phyloP scores from a whole-genome alignment of 2,888 invertebrate genomes.

The Lasioglossum pauxillum region DNA sequence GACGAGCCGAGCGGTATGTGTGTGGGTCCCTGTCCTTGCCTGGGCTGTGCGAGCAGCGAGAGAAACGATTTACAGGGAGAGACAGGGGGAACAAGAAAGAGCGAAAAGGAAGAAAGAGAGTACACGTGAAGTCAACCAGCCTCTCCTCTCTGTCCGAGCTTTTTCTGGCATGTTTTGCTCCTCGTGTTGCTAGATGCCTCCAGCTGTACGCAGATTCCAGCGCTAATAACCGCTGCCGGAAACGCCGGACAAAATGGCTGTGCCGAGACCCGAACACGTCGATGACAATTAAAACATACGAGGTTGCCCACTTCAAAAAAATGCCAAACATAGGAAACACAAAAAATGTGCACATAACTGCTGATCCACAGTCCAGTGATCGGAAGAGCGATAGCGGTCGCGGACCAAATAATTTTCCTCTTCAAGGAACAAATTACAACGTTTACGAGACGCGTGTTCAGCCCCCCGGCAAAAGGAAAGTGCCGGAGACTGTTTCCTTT shows the following conservation, averaged over 20 bases:
- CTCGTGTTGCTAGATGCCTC: slow-evolving; percentile 62
- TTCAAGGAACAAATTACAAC: background rate
- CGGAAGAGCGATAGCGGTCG: background rate
- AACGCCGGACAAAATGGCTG: slow-evolving; percentile 1
- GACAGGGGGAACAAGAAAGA: slow-evolving; percentile 54
- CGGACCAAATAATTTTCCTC: background rate
- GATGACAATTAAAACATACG: background rate
- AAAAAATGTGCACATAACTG: background rate
- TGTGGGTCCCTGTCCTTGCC: slow-evolving; percentile 47
- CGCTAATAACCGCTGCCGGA: slow-evolving; percentile 53
- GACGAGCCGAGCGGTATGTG: background rate
- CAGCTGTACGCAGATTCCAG: slow-evolving; percentile 69
- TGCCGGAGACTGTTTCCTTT: background rate
- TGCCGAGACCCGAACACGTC: background rate
- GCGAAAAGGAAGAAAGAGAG: slow-evolving; percentile 54
- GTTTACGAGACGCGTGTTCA: background rate
- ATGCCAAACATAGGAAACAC: background rate
- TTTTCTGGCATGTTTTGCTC: slow-evolving; percentile 72
- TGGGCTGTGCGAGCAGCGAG: slow-evolving; percentile 32
- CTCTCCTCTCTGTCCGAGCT: slow-evolving; percentile 56
- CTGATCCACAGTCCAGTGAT: background rate
- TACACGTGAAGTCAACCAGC: slow-evolving; percentile 60
- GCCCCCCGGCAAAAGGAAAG: background rate
- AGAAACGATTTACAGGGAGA: slow-evolving; percentile 50
- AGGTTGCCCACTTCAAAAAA: background rate